Conservation (phyloP, 92 coral and sea anemone species). For the Epizoanthus rinbou region DNA sequence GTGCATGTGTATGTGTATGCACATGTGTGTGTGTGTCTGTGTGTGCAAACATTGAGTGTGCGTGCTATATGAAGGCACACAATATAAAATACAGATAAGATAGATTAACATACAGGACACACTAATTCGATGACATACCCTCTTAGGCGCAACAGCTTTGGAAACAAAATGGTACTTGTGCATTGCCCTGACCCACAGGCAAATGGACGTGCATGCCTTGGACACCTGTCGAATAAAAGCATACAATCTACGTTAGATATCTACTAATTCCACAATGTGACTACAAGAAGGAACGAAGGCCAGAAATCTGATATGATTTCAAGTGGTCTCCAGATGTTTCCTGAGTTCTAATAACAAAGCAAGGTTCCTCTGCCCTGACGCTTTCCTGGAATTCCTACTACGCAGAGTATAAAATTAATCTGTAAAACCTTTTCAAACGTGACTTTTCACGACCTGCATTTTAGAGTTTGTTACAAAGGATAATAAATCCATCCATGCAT, state of each 20-base stretch:
- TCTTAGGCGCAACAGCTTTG: slow-evolving; percentile 95
- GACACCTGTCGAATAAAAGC: slow-evolving; percentile 70
- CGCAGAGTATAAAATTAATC: too few relatives aligned
- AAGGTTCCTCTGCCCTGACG: too few relatives aligned
- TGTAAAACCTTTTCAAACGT: too few relatives aligned
- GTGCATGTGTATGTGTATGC: not conserved
- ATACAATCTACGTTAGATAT: not conserved
- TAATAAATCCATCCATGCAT: too few relatives aligned
- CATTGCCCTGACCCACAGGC: slow-evolving; percentile 98
- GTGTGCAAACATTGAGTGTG: not conserved
- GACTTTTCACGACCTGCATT: too few relatives aligned
- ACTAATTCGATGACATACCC: slow-evolving; percentile 53
- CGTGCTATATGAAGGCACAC: not conserved
- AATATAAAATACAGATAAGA: not conserved
- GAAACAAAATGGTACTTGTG: slow-evolving; percentile 98
- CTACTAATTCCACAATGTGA: not conserved
- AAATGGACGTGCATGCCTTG: slow-evolving; percentile 97
- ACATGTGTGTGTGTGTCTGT: not conserved
- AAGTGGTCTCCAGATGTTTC: too few relatives aligned
- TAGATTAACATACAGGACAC: not conserved
- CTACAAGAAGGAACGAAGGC: not conserved
- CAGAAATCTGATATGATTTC: too few relatives aligned
- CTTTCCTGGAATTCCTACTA: too few relatives aligned
- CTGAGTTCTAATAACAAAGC: too few relatives aligned
- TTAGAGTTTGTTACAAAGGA: too few relatives aligned